Conservation (phyloP, 1,140 invertebrate genomes). For the Listronotus bonariensis region DNA sequence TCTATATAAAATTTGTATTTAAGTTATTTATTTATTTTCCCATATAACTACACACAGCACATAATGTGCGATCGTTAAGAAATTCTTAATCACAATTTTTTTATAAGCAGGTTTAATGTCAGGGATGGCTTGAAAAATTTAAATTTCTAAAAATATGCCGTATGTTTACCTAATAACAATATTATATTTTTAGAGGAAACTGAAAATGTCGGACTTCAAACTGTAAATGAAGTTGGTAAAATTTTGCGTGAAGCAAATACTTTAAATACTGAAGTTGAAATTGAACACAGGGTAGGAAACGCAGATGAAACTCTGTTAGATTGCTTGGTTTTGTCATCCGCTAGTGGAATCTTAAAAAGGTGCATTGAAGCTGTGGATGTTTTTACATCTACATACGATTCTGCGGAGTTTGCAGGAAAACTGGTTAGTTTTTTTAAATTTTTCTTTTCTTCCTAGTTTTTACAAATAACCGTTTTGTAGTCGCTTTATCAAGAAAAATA, state of each 20-base stretch:
- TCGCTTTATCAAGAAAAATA: too few relatives aligned
- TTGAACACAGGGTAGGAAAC: constrained; percentile 55
- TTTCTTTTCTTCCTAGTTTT: too few relatives aligned
- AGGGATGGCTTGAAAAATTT: too few relatives aligned
- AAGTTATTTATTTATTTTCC: too few relatives aligned
- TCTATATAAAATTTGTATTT: too few relatives aligned
- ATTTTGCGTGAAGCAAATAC: constrained; percentile 53
- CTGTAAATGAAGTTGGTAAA: constrained; percentile 51
- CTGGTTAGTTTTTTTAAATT: constrained; percentile 44
- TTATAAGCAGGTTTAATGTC: too few relatives aligned
- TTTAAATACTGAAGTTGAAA: constrained; percentile 51
- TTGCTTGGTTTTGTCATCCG: constrained; percentile 56
- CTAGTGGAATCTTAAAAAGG: constrained; percentile 56
- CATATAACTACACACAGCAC: too few relatives aligned
- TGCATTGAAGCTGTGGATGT: constrained; percentile 57
- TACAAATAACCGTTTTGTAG: too few relatives aligned
- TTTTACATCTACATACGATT: constrained; percentile 57
- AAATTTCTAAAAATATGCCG: too few relatives aligned
- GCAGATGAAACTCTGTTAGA: constrained; percentile 59
- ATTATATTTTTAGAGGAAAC: constrained; percentile 44
- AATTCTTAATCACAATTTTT: too few relatives aligned
- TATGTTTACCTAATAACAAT: too few relatives aligned
- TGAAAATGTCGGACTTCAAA: constrained; percentile 48
- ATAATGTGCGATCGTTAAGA: too few relatives aligned
- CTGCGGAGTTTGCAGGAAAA: constrained; percentile 52